These are phyloP conservation scores for Tipula unca DNA, from an alignment of 2,888 invertebrate genomes.

Conservation along the genomic window DNA sequence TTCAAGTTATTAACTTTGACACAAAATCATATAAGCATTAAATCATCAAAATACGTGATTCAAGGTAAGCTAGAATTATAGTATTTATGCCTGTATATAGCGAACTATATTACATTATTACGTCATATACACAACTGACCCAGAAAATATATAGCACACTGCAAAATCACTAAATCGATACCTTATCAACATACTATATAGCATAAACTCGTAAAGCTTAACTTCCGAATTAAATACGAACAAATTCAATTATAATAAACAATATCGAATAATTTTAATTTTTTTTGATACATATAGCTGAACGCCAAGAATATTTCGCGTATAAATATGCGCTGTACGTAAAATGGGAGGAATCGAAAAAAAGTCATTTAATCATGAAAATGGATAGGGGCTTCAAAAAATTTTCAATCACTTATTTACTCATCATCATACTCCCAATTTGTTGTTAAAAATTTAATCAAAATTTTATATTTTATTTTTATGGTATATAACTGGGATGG, in stretches of 20 bases:
- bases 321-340: not conserved
- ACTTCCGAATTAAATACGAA: not conserved
- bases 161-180: not conserved
- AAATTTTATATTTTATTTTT: not conserved
- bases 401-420: not conserved
- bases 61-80: not conserved
- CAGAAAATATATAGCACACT: not conserved
- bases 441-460: not conserved
- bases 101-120: not conserved
- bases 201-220: not conserved
- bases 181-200: not conserved
- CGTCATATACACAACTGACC: not conserved
- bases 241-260: not conserved
- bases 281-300: not conserved
- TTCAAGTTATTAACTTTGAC: not conserved
- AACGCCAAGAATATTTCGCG: not conserved
- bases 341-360: not conserved
- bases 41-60: not conserved
- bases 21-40: not conserved
- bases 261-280: not conserved
- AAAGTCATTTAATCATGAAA: not conserved
- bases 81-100: not conserved
- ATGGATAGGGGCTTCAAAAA: not conserved
- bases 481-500: not conserved
- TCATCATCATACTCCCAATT: not conserved